These are phyloP conservation scores for Sinella curviseta DNA, from an alignment of 1,140 invertebrate species.

Conservation along the genomic window DNA sequence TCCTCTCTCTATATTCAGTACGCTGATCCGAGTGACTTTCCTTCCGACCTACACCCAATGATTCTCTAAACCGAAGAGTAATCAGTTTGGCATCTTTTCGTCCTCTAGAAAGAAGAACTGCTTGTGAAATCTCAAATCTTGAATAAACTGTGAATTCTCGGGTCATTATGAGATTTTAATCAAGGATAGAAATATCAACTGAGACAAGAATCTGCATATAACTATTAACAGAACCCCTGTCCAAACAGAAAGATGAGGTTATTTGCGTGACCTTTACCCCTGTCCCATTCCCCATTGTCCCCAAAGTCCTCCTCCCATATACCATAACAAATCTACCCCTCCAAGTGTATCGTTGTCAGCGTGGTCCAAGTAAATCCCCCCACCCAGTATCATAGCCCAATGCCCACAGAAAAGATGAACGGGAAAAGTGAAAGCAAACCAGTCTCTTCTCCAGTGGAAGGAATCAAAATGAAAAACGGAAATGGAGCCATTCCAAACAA, in stretches of 20 bases:
- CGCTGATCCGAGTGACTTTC: too few species aligned
- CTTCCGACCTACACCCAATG: too few species aligned
- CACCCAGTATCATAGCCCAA: neutral
- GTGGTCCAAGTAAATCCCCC: neutral
- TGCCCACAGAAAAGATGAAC: neutral
- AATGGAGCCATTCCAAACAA: neutral
- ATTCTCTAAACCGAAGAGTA: too few species aligned
- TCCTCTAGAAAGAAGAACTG: neutral
- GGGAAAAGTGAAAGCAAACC: neutral
- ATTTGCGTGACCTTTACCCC: neutral
- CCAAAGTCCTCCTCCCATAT: neutral
- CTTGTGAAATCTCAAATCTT: too few species aligned
- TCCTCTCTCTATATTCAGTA: too few species aligned
- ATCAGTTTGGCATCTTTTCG: neutral
- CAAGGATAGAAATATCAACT: too few species aligned
- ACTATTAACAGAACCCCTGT: neutral
- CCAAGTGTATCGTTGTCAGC: neutral
- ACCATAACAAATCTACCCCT: neutral
- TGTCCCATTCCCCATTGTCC: neutral
- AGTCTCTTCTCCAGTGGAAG: neutral
- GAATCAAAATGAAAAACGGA: conserved; percentile 4
- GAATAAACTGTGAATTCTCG: neutral
- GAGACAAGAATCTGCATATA: too few species aligned
- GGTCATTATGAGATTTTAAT: neutral
- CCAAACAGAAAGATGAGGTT: neutral